Evolutionary conservation across 2,797 vertebrate species (phyloP).

Genomic region (Cyclura pinguis): DNA sequence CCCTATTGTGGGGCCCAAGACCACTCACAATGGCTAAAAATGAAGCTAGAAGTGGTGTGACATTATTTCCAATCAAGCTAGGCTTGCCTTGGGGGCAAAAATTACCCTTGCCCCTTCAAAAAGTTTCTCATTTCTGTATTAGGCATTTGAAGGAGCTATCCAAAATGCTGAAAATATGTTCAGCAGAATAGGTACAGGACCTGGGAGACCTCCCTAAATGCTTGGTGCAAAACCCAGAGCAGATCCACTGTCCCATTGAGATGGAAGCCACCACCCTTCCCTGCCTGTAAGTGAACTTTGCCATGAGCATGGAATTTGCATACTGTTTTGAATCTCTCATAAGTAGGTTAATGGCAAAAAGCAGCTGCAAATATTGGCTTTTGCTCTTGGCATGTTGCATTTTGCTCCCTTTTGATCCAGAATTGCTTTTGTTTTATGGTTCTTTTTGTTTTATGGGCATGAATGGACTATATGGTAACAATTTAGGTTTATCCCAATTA

Average conservation of each 20-base stretch:
- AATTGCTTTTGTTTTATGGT: not conserved
- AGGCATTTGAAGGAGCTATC: no score
- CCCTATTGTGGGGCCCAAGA: no score
- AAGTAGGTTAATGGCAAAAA: conserved; percentile 12
- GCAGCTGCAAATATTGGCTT: not conserved
- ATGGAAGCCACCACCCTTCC: not conserved
- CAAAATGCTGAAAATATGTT: no score
- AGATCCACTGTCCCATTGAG: no score
- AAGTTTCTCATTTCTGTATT: no score
- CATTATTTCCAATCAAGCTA: no score
- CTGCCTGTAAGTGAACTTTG: not conserved
- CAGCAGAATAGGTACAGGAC: no score
- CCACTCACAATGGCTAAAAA: no score
- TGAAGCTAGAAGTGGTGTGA: no score
- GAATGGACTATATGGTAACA: not conserved
- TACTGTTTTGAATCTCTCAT: not conserved
- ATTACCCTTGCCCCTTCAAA: no score
- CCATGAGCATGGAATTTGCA: not conserved
- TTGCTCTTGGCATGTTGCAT: conserved; percentile 30
- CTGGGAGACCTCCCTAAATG: not conserved
- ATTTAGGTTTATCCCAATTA: conserved; percentile 55
- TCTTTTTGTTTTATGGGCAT: conserved; percentile 22
- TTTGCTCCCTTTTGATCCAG: not conserved
- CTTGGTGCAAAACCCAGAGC: not conserved
- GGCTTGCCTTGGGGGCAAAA: no score